A percentile compares a stretch with the other conserved stretches of the same genome.
Evolutionary conservation across 1,140 invertebrate species (phyloP).

Genomic region (Bombus balteatus): DNA sequence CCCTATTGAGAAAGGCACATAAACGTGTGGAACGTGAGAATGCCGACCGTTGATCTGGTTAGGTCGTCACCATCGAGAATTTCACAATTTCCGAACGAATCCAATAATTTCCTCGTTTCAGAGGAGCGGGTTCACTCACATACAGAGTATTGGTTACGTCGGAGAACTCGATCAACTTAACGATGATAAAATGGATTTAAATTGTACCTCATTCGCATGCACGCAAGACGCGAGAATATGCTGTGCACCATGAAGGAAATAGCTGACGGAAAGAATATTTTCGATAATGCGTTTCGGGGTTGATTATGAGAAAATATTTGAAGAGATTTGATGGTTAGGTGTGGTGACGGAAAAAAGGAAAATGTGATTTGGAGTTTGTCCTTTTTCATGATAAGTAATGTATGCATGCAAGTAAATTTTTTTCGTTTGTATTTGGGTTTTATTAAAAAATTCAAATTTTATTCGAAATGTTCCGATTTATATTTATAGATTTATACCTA

Average conservation of each 20-base stretch:
- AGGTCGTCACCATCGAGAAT: constrained; percentile 52
- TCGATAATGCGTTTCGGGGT: background rate
- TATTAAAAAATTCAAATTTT: too few species aligned
- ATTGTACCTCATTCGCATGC: constrained; percentile 21
- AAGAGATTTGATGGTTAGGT: too few species aligned
- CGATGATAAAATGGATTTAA: constrained; percentile 47
- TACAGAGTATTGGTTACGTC: background rate
- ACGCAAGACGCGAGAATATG: background rate
- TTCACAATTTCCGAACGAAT: constrained; percentile 63
- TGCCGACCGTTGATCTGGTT: constrained; percentile 21
- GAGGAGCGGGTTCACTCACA: constrained; percentile 7
- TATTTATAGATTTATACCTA: too few species aligned
- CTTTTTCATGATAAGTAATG: too few species aligned
- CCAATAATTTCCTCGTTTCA: constrained; percentile 58
- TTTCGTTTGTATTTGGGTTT: too few species aligned
- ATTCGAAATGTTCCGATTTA: too few species aligned
- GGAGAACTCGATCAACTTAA: constrained; percentile 12
- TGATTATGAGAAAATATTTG: background rate
- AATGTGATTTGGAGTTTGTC: too few species aligned
- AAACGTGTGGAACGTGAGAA: background rate
- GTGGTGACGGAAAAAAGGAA: too few species aligned
- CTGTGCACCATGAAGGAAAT: background rate
- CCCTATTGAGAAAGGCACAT: background rate
- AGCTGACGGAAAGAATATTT: background rate
- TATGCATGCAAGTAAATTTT: too few species aligned